A percentile compares a stretch with the other conserved stretches of the same genome.
phyloP scores from a whole-genome alignment of 2,888 invertebrate species.

The Agriotes lineatus region DNA sequence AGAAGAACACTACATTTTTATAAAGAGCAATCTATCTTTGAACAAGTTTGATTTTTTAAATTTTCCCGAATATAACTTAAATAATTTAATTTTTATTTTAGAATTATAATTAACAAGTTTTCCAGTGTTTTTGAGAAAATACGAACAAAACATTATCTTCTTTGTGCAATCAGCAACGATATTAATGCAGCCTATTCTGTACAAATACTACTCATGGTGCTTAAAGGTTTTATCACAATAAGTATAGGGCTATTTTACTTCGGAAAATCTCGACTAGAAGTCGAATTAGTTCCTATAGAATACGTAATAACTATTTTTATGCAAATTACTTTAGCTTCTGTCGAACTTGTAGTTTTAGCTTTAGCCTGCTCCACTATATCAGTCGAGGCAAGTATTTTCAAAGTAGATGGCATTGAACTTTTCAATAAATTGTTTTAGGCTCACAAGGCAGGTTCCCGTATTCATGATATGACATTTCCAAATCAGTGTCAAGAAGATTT shows the following conservation, averaged over 20 bases:
- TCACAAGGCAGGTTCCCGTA: not conserved
- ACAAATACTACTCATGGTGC: not conserved
- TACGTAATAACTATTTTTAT: slow-evolving; percentile 3
- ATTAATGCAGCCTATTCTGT: not conserved
- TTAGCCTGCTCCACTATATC: slow-evolving; percentile 11
- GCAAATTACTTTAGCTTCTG: not conserved
- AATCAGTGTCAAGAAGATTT: not conserved
- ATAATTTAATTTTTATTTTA: too few relatives aligned
- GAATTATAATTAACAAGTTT: not conserved
- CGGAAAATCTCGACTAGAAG: not conserved
- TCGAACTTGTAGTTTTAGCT: slow-evolving; percentile 2
- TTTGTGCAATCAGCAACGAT: not conserved
- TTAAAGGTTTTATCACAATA: not conserved
- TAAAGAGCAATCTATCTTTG: too few relatives aligned
- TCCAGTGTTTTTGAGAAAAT: not conserved
- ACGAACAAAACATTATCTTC: not conserved
- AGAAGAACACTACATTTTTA: too few relatives aligned
- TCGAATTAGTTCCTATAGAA: not conserved
- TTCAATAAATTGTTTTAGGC: not conserved
- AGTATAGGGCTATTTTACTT: slow-evolving; percentile 7
- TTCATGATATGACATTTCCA: not conserved
- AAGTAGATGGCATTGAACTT: too few relatives aligned
- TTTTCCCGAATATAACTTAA: too few relatives aligned
- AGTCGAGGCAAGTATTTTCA: not conserved
- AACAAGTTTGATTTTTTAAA: too few relatives aligned